Percentiles rank a stretch among this genome's conserved stretches.
phyloP scores from a whole-genome alignment of 2,113 vertebrate genomes.

The Hyperopisus bebe region DNA sequence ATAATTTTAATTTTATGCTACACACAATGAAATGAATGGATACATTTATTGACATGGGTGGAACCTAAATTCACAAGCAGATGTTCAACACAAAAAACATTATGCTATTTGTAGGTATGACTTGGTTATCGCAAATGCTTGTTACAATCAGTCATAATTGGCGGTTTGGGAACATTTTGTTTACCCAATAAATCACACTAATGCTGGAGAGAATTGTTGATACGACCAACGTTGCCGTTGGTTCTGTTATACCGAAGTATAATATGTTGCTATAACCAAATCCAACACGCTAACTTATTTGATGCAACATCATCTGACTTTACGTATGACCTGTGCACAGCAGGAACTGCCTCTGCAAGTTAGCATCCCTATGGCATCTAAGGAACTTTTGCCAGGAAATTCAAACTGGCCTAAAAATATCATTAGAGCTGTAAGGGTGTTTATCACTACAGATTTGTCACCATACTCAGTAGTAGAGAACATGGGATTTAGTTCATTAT shows the following conservation, averaged over 20 bases:
- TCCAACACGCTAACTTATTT: background rate
- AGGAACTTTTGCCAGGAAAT: background rate
- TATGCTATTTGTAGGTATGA: background rate
- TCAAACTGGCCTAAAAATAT: background rate
- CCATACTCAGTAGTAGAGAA: background rate
- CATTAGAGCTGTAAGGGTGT: background rate
- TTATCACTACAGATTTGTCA: background rate
- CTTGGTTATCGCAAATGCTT: background rate
- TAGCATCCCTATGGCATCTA: background rate
- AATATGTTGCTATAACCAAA: background rate
- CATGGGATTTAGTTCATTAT: background rate
- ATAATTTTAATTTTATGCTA: background rate
- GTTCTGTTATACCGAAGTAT: background rate
- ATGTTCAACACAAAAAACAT: background rate
- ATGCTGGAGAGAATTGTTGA: background rate
- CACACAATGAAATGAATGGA: background rate
- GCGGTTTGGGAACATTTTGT: background rate
- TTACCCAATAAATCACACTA: background rate
- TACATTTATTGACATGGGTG: background rate
- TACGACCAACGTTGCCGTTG: background rate
- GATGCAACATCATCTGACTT: background rate
- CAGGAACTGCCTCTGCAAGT: background rate
- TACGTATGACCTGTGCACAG: background rate
- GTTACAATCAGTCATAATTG: background rate
- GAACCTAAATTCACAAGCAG: background rate